Base-by-base conservation (phyloP, 1,140 invertebrate species). In the Bradynema listronoti region DNA sequence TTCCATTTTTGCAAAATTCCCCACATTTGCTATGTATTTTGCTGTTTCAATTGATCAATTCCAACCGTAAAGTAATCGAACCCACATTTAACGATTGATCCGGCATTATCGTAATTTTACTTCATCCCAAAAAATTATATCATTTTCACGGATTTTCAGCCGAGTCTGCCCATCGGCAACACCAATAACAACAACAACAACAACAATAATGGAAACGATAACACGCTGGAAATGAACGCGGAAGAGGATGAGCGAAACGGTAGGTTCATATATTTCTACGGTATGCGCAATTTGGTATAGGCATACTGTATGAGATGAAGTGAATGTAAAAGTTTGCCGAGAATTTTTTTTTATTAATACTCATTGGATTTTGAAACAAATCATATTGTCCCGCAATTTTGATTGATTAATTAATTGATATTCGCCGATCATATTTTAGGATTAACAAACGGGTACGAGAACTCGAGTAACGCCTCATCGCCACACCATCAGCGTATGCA, bases 111-210 rank as follows among this genome's bases (percentile, higher is more conserved):
- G 19, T n/a, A n/a, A 19, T n/a, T 29, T 25, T 52, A 6, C 3
- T 19, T 52, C 49, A 22, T 52, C 30, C 14, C 22, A 52, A 6
- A 2, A 45, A 25, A 16, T 30, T 56, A 14, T 63, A 9, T n/a
- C 29, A 30, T 9, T 2, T 16, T 53, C n/a, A 3, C 11, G 2
- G 2, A n/a, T n/a, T 60, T 61, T 34, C 34, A 62, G 62, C 63
- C 62, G 24, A 64, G 63, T 33, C 30, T 67, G 29, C 63, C 62
- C 9, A 61, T 68, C 27, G 39, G 33, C 39, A n/a, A 14, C 9
- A 34, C 30, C 51, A 24, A 19, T 19, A 43, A 22, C 6, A 22
- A 43, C 42, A 39, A 39, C 36, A 43, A 43, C 42, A 9, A 3
- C 63, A 45, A 39, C 32, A 42, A n/a, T 43, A 63, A 66, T 32